phyloP scores from a whole-genome alignment of 2,113 vertebrate genomes.

The Pterocles gutturalis region DNA sequence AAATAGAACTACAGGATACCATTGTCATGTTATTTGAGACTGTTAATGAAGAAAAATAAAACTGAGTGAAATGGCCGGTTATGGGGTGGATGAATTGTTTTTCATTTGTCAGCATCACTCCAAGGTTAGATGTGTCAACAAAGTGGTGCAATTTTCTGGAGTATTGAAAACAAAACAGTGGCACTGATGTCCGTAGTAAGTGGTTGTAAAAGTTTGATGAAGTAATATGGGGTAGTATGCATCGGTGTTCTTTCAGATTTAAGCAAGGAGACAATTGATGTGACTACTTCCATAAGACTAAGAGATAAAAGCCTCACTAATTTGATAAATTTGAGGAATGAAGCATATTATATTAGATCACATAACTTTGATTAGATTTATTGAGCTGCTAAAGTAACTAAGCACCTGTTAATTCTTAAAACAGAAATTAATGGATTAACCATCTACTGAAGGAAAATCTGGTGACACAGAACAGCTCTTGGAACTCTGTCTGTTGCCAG shows the following conservation, averaged over 20 bases:
- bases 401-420: not conserved
- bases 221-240: rapidly evolving
- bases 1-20: not conserved
- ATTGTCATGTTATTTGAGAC: not conserved
- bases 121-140: not conserved
- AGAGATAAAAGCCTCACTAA: not conserved
- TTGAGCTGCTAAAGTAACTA: not conserved
- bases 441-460: not conserved
- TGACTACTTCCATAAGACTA: not conserved
- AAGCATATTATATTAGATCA: not conserved
- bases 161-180: not conserved
- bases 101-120: not conserved
- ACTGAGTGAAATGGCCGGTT: not conserved
- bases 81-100: not conserved
- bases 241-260: not conserved
- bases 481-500: not conserved
- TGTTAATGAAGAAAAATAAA: not conserved
- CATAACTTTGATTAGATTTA: not conserved
- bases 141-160: not conserved
- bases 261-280: not conserved
- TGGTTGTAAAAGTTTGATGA: not conserved
- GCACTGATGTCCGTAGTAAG: not conserved
- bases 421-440: not conserved
- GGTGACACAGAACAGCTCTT: not conserved
- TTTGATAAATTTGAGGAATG: not conserved